Evolutionary conservation across 2,113 vertebrate genomes (phyloP).

Genomic region (Neomonachus schauinslandi): DNA sequence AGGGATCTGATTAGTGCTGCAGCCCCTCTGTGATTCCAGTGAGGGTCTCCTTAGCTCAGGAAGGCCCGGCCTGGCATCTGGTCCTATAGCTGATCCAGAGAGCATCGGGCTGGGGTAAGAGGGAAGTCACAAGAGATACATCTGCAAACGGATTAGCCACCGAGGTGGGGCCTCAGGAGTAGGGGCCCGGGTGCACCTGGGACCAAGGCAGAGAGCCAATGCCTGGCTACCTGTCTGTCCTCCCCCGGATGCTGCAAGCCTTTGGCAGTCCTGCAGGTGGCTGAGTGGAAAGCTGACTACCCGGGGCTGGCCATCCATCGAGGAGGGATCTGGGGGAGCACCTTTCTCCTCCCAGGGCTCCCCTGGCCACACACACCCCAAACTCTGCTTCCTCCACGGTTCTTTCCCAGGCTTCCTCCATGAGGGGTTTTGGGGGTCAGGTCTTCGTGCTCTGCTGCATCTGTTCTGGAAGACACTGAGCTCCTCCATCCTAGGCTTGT

Average conservation of each 20-base stretch:
- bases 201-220: not conserved
- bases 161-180: not conserved
- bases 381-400: accelerated
- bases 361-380: not conserved
- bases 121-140: accelerated
- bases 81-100: not conserved
- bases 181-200: not conserved
- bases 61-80: accelerated
- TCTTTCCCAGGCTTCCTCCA: not conserved
- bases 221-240: not conserved
- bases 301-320: accelerated
- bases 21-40: not conserved
- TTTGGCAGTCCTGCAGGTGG: too few relatives aligned
- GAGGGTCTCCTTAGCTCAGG: not conserved
- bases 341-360: not conserved
- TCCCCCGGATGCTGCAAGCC: not conserved
- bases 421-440: too few relatives aligned
- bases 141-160: not conserved
- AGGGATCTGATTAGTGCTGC: not conserved
- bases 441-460: accelerated
- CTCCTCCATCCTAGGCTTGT: not conserved
- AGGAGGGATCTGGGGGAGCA: not conserved
- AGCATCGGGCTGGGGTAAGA: not conserved
- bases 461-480: not conserved
- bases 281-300: accelerated